Evolutionary conservation across 2,888 invertebrate species (phyloP), one percentile per base, ranked within the genome.

Genomic region (Idaea aversata): DNA sequence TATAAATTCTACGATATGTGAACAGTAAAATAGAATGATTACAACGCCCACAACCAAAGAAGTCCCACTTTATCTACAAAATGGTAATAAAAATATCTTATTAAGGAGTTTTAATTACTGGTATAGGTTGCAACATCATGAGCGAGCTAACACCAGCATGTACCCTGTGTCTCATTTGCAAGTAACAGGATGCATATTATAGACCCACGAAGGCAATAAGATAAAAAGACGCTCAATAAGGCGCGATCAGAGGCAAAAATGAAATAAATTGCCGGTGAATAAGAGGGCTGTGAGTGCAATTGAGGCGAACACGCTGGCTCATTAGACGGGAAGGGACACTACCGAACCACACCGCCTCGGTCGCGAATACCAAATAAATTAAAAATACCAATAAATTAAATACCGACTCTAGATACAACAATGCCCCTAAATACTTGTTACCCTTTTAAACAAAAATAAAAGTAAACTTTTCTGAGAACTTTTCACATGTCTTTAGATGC

Each of bases 231-330:
- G 80, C 91, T 90, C 90, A 90, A 92, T 93, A 93, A 92, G 92
- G 92, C 90, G 91, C 91, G 91, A 90, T 91, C 92, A 90, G 87
- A 92, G 83, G 91, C 92, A 92, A 93, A 93, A 93, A 93, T 93
- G 88, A 92, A 92, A 93, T 93, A 93, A 93, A 93, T 92, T 92
- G 91, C 91, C 88, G 82, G 87, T 87, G 91, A 90, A 90, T 91
- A 91, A 91, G 88, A 90, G 88, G 90, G 84, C 88, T 88, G 88
- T 90, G 47, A 47, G 91, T 88, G 91, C 92, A 93, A 92, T 92
- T 91, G 91, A 91, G 84, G 86, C 86, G 90, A 92, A 93, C 93
- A 93, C 86, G 92, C 82, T 85, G 85, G 92, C 93, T 93, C 93
- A 93, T 93, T 93, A 93, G 92, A 91, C 80, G 84, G 77, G 77